These are phyloP conservation scores for Ametastegia equiseti DNA, from an alignment of 2,888 invertebrate genomes.

Conservation along the genomic window DNA sequence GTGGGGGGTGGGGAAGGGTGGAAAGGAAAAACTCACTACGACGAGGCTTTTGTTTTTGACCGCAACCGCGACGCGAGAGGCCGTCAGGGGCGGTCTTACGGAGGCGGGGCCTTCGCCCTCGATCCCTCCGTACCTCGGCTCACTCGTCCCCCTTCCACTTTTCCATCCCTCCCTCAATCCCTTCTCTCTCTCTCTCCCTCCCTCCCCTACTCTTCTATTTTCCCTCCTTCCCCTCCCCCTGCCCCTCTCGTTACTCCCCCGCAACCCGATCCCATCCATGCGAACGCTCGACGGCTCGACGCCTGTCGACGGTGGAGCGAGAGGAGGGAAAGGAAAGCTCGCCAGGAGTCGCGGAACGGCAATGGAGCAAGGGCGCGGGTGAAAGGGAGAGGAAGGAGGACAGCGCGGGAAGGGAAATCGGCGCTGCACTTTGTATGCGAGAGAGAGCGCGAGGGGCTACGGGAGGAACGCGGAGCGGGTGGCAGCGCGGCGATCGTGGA, in stretches of 20 bases:
- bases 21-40: not conserved
- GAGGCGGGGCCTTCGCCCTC: slow-evolving; percentile 50
- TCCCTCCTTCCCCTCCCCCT: slow-evolving; percentile 30
- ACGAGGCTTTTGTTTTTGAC: slow-evolving; percentile 30
- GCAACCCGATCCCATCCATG: not conserved
- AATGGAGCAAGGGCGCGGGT: slow-evolving; percentile 69
- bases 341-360: not conserved
- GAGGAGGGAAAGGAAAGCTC: slow-evolving; percentile 38
- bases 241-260: slow-evolving; percentile 43
- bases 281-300: not conserved
- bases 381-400: slow-evolving; percentile 53
- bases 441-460: slow-evolving; percentile 52
- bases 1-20: not conserved
- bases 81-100: slow-evolving; percentile 49
- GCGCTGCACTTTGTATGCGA: slow-evolving; percentile 50
- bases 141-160: slow-evolving; percentile 35
- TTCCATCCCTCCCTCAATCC: not conserved
- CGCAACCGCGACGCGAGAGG: slow-evolving; percentile 47
- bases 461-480: slow-evolving; percentile 59
- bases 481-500: slow-evolving; percentile 72
- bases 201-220: slow-evolving; percentile 13
- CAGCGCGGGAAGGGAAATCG: slow-evolving; percentile 38
- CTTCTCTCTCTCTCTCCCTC: slow-evolving; percentile 37
- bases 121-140: slow-evolving; percentile 48
- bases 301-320: not conserved